Conservation (phyloP, 2,888 invertebrate genomes). For the Melipona beecheii region DNA sequence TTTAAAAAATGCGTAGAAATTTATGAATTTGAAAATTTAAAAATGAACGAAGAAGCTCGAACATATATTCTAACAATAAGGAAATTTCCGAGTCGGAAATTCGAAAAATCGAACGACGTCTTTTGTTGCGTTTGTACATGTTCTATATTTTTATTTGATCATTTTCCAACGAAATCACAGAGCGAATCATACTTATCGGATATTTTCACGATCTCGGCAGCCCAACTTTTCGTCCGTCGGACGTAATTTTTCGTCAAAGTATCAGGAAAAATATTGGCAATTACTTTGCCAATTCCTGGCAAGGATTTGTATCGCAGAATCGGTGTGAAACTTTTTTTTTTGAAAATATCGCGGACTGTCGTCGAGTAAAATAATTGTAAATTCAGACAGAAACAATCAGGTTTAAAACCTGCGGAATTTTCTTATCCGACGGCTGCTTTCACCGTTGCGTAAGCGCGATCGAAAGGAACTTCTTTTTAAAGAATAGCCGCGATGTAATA, state of each 20-base stretch:
- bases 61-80: no score
- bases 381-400: not conserved
- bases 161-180: not conserved
- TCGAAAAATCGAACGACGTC: no score
- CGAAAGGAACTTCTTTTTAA: slow-evolving; percentile 6
- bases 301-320: not conserved
- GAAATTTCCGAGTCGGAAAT: no score
- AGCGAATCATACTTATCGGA: not conserved
- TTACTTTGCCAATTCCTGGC: not conserved
- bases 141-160: no score
- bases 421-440: slow-evolving; percentile 43
- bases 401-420: not conserved
- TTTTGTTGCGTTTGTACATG: no score
- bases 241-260: not conserved
- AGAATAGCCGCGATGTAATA: not conserved
- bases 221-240: slow-evolving; percentile 18
- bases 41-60: no score
- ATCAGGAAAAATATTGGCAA: not conserved
- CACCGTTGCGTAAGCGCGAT: slow-evolving; percentile 11
- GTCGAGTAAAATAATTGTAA: not conserved
- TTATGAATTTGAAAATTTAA: no score
- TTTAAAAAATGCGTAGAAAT: no score
- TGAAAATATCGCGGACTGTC: not conserved
- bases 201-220: not conserved
- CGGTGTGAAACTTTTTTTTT: no score